Base-by-base conservation (phyloP, 2,113 vertebrate species). In the Benitochromis conjunctus region DNA sequence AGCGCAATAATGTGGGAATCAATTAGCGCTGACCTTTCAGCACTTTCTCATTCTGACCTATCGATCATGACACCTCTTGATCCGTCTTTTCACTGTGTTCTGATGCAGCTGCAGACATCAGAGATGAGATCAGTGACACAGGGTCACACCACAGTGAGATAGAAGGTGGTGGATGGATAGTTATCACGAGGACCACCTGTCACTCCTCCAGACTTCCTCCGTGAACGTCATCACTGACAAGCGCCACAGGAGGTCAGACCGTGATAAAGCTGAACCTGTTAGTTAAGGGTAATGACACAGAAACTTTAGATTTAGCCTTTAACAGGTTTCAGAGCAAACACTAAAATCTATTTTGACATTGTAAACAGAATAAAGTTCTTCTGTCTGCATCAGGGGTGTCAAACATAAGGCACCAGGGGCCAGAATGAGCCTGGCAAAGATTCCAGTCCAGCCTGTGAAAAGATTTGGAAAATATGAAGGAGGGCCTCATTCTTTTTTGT, bases 11-110 rank as follows among this genome's bases (percentile, higher is more conserved):
- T 77, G 84, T 86, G 87, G 81, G 82, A 93, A 77, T 82, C 54
- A 87, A 96, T 91, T 18, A 36, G 1, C 7, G 34, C 84, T 82
- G 91, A 92, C 90, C 90, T 93, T 96, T 94, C 86, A 83, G 86
- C 87, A 6, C 55, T 51, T 92, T 92, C 81, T 88, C 89, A 78
- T 85, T 94, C 94, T 95, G 94, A 94, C 90, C 92, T 94, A 96
- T 96, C 84, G 91, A 91, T 89, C 90, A 91, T 88, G 83, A 87
- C 84, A 87, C 83, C 91, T 87, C 91, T 93, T 92, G 88, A 93
- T 92, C 92, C 81, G 3, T 54, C 88, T 86, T 84, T 90, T 87
- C 80, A 71, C 93, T 91, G 54, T 86, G 87, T 88, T 87, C 91
- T 88, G 79, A 86, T 89, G 82, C 51, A 86, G 16, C 19, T 26